Conservation (phyloP, 1,140 invertebrate genomes). For the Drosophila equinoxialis region DNA sequence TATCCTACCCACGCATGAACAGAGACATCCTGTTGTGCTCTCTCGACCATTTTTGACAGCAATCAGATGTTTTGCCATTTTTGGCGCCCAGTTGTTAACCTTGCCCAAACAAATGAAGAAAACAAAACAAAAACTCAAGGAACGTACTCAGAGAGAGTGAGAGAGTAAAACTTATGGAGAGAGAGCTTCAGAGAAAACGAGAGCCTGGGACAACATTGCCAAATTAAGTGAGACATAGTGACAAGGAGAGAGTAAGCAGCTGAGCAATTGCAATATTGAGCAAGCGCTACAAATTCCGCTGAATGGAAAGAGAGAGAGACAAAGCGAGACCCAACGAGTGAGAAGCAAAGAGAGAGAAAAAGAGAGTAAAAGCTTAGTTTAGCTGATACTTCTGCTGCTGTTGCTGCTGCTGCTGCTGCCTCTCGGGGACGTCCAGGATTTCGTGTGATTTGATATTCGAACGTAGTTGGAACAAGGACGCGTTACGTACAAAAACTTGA, state of each 20-base stretch:
- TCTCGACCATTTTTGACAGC: conserved; percentile 59
- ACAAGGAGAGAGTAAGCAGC: neutral
- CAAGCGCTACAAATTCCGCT: conserved; percentile 34
- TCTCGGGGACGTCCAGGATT: conserved; percentile 72
- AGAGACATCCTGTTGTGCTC: conserved; percentile 23
- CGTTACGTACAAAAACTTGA: conserved; percentile 68
- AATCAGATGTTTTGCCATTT: conserved; percentile 77
- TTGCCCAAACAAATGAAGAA: conserved; percentile 66
- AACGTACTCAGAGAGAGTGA: conserved; percentile 20
- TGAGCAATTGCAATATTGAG: neutral
- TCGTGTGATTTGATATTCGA: conserved; percentile 62
- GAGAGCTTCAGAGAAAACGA: neutral
- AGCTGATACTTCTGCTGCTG: conserved; percentile 16
- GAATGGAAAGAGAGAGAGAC: conserved; percentile 41
- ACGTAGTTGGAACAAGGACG: conserved; percentile 80
- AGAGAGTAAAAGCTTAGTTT: conserved; percentile 43
- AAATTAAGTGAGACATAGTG: conserved; percentile 7
- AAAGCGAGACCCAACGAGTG: neutral
- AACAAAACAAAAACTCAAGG: conserved; percentile 75
- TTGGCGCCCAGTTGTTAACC: conserved; percentile 75
- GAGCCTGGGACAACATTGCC: conserved; percentile 41
- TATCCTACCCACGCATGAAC: conserved; percentile 59
- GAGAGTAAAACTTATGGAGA: neutral
- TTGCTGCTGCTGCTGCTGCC: conserved; percentile 43
- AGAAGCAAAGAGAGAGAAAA: conserved; percentile 11